Conservation (phyloP, 2,797 vertebrate species). For the Darevskia nairensis region DNA sequence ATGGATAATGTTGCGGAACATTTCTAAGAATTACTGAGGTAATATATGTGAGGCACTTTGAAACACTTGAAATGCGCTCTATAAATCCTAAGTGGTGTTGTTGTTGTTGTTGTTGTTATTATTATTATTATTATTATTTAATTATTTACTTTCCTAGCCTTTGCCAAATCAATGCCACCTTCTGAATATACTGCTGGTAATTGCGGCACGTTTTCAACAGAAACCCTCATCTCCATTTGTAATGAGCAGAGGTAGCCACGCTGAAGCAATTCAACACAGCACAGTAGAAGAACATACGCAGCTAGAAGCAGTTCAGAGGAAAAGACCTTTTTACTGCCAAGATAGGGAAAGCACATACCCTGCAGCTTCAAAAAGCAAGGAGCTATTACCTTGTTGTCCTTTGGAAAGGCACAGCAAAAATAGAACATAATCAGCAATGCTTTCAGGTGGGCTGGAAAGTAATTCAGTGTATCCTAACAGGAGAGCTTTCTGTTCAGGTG, state of each 20-base stretch:
- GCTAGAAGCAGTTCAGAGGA: slow-evolving; percentile 3
- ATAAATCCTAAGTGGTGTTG: background rate
- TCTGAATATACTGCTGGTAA: background rate
- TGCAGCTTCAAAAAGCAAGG: background rate
- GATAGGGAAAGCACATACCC: background rate
- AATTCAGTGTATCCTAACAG: background rate
- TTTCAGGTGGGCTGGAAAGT: background rate
- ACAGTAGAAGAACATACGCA: background rate
- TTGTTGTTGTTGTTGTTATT: background rate
- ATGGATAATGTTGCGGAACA: background rate
- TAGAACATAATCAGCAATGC: background rate
- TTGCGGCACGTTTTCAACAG: background rate
- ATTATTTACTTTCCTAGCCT: slow-evolving; percentile 9
- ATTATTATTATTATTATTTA: background rate
- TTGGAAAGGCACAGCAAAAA: background rate
- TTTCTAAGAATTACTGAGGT: background rate
- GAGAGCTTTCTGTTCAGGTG: background rate
- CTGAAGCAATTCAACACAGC: background rate
- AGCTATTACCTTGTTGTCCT: background rate
- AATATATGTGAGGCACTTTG: background rate
- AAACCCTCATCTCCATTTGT: slow-evolving; percentile 10
- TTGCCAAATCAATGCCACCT: background rate
- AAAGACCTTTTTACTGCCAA: background rate
- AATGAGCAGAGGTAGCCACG: background rate
- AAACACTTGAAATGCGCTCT: background rate